These are phyloP conservation scores for Talpa occidentalis DNA, from an alignment of 2,113 vertebrate genomes.

Conservation along the genomic window DNA sequence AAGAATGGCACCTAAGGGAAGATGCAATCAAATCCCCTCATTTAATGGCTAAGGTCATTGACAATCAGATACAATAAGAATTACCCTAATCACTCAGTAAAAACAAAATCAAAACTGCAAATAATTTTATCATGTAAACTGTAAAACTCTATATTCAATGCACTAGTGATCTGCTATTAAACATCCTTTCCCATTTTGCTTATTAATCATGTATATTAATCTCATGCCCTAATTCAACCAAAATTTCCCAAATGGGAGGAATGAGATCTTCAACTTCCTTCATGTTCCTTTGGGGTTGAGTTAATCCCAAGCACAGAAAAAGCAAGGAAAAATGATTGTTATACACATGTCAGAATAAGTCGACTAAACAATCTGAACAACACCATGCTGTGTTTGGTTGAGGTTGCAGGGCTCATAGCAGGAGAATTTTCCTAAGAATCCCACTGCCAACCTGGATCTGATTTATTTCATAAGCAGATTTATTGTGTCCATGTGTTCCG, in stretches of 20 bases:
- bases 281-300: not conserved
- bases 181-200: not conserved
- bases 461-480: not conserved
- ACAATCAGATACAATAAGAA: not conserved
- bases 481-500: not conserved
- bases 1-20: not conserved
- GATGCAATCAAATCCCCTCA: not conserved
- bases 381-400: not conserved
- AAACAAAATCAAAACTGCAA: not conserved
- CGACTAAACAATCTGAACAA: not conserved
- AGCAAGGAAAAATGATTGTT: not conserved
- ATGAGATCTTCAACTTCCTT: not conserved
- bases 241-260: not conserved
- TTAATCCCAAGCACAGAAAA: not conserved
- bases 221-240: not conserved
- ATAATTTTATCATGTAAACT: not conserved
- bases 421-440: not conserved
- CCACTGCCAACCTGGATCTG: not conserved
- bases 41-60: not conserved
- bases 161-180: not conserved
- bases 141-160: not conserved
- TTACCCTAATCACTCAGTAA: not conserved
- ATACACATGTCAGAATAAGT: not conserved
- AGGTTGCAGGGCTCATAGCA: accelerated
- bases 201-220: conserved; percentile 16